Evolutionary conservation across 1,140 invertebrate species (phyloP), one percentile per base, ranked within the genome.

Genomic region (Ips typographus): DNA sequence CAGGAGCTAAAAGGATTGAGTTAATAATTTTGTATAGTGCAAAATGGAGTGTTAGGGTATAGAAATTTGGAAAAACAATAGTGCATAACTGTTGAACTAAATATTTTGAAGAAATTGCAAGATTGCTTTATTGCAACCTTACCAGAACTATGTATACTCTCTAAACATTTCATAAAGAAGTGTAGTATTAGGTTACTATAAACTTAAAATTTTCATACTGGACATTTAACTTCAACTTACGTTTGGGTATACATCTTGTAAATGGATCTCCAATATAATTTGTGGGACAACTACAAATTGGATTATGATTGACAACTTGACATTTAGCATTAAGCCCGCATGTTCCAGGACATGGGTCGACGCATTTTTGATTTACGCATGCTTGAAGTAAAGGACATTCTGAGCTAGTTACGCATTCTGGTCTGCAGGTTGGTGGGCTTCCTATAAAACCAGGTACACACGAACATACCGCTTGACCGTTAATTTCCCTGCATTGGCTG

Each of bases 261-360:
- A 91, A 90, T 7, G 91, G 87, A 77, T 81, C 80, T 2, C 83
- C 82, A 52, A 77, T 76, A 62, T 77, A 82, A 40, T 73, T 71
- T 40, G 73, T 58, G 39, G 77, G 74, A 72, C 84, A 85, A 53
- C 76, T 78, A 74, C 83, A 85, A 44, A 79, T 77, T 40, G 77
- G 77, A 67, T 77, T 80, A 77, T 90, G 89, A 77, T 88, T 88
- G 6, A 87, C 79, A 2, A 89, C 86, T 53, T 81, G 83, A 72
- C 89, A 91, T 37, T 84, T 77, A 1, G 89, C 85, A 72, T 85
- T 85, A 36, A 82, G 67, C 38, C 88, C 89, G 78, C 89, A 88
- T 39, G 81, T 83, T 22, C 86, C 87, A 36, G 82, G 80, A 72
- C 89, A 90, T 0, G 88, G 88, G 74, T 89, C 82, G 56, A 80